phyloP scores from a whole-genome alignment of 2,888 invertebrate species.

The Luffia ferchaultella region DNA sequence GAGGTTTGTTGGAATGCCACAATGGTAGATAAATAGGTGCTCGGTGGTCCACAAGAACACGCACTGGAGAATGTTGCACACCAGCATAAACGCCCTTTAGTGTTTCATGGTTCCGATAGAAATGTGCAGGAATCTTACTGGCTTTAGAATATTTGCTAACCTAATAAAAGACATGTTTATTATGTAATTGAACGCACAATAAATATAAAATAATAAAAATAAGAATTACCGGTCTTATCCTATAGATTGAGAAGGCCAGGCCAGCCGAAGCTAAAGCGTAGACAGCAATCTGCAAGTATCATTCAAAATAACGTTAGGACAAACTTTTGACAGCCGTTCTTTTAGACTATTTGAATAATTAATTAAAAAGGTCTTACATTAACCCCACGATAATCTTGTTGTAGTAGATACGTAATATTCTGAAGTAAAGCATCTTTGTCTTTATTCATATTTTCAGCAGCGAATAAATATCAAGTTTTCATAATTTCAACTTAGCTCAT shows the following conservation, averaged over 20 bases:
- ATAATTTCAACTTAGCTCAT: slow-evolving; percentile 43
- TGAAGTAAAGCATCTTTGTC: slow-evolving; percentile 36
- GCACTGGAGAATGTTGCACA: slow-evolving; percentile 57
- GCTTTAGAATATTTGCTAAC: slow-evolving; percentile 70
- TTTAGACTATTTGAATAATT: too few relatives aligned
- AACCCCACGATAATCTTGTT: slow-evolving; percentile 55
- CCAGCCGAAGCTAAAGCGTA: slow-evolving; percentile 67
- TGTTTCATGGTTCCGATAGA: slow-evolving; percentile 56
- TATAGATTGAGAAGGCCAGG: slow-evolving; percentile 61
- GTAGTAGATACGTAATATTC: slow-evolving; percentile 36
- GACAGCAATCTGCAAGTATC: slow-evolving; percentile 59
- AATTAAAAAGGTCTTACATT: slow-evolving; percentile 31
- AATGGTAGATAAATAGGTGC: slow-evolving; percentile 63
- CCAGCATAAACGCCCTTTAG: slow-evolving; percentile 56
- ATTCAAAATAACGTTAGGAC: slow-evolving; percentile 9
- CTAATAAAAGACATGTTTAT: slow-evolving; percentile 38
- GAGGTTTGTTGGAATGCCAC: slow-evolving; percentile 56
- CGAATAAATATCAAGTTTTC: slow-evolving; percentile 19
- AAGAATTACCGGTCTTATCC: slow-evolving; percentile 66
- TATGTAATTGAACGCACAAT: slow-evolving; percentile 38
- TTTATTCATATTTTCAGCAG: slow-evolving; percentile 29
- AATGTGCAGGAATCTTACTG: slow-evolving; percentile 63
- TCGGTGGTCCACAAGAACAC: slow-evolving; percentile 62
- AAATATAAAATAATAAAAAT: slow-evolving; percentile 2
- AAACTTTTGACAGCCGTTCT: slow-evolving; percentile 9